Conservation (phyloP, 2,888 invertebrate species). For the Chrysotoxum bicinctum region DNA sequence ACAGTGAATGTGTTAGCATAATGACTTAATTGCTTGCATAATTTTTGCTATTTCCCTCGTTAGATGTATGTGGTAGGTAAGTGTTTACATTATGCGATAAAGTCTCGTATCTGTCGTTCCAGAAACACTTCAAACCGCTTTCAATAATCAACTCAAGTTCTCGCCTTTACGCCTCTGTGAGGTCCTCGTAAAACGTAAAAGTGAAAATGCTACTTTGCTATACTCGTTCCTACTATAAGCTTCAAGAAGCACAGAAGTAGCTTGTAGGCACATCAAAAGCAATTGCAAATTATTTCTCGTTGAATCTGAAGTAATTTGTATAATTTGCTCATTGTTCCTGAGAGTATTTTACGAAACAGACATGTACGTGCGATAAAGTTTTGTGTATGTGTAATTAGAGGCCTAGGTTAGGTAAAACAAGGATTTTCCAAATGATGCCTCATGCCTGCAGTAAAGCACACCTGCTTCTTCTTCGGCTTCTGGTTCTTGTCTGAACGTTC, state of each 20-base stretch:
- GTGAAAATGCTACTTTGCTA: slow-evolving; percentile 64
- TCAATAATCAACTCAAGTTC: slow-evolving; percentile 69
- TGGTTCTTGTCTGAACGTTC: slow-evolving; percentile 59
- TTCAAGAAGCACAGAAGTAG: slow-evolving; percentile 42
- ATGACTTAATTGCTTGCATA: slow-evolving; percentile 73
- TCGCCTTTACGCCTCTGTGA: slow-evolving; percentile 61
- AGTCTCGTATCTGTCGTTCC: slow-evolving; percentile 67
- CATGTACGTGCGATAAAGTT: slow-evolving; percentile 70
- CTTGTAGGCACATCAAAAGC: slow-evolving; percentile 72
- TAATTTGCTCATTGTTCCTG: slow-evolving; percentile 72
- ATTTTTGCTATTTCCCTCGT: slow-evolving; percentile 65
- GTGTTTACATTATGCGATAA: slow-evolving; percentile 70
- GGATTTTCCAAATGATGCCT: slow-evolving; percentile 68
- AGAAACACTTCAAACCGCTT: slow-evolving; percentile 67
- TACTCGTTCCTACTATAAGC: slow-evolving; percentile 4
- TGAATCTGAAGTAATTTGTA: slow-evolving; percentile 72
- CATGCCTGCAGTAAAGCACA: slow-evolving; percentile 68
- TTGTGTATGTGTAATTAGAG: slow-evolving; percentile 71
- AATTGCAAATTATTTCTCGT: slow-evolving; percentile 72
- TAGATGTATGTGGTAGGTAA: slow-evolving; percentile 60
- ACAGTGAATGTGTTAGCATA: slow-evolving; percentile 59
- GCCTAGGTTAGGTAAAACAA: slow-evolving; percentile 50
- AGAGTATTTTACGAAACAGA: slow-evolving; percentile 70
- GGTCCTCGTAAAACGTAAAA: slow-evolving; percentile 66
- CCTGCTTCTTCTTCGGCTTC: slow-evolving; percentile 50